phyloP scores from a whole-genome alignment of 2,797 vertebrate species.

The Sebastes dallii region DNA sequence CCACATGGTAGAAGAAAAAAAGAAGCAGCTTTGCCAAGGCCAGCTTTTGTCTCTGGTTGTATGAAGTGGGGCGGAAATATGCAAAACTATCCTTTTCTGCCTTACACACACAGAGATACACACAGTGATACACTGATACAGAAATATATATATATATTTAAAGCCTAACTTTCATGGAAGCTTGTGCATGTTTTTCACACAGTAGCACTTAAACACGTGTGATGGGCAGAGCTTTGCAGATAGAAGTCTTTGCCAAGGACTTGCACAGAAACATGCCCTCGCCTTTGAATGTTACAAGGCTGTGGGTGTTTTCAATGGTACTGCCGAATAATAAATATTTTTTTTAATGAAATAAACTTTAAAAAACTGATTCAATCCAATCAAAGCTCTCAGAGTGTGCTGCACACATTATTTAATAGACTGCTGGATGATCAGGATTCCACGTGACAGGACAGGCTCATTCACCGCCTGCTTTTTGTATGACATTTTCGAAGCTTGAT shows the following conservation, averaged over 20 bases:
- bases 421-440: not conserved
- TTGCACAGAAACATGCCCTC: conserved; percentile 2
- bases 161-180: conserved; percentile 10
- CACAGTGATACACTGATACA: not conserved
- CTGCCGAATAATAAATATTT: not conserved
- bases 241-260: conserved; percentile 24
- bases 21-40: conserved; percentile 47
- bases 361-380: not conserved
- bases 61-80: conserved; percentile 30
- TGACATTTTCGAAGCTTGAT: not conserved
- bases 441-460: not conserved
- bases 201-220: not conserved
- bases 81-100: conserved; percentile 25
- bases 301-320: conserved; percentile 16
- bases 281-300: conserved; percentile 26
- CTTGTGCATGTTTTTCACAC: conserved; percentile 17
- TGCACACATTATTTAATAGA: not conserved
- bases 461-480: not conserved
- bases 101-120: not conserved
- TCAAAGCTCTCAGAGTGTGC: not conserved
- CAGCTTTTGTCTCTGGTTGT: conserved; percentile 50
- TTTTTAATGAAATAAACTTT: not conserved
- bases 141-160: not conserved
- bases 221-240: not conserved
- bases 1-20: conserved; percentile 2